Conservation (phyloP, 2,113 vertebrate species). For the Stictonetta naevosa region DNA sequence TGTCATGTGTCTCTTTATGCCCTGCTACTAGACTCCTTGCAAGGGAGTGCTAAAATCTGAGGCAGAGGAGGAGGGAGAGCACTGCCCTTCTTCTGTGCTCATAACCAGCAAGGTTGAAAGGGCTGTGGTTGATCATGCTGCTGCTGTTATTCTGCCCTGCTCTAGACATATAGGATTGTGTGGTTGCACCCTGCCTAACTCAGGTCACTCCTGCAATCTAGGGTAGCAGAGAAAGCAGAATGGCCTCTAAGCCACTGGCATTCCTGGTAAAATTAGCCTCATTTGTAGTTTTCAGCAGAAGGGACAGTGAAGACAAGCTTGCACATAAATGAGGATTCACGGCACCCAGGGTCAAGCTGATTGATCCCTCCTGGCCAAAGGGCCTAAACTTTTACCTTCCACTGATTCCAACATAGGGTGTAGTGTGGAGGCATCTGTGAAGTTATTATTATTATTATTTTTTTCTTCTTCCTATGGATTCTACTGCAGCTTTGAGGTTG, state of each 20-base stretch:
- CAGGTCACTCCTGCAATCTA: background rate
- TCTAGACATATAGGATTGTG: background rate
- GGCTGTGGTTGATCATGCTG: accelerated
- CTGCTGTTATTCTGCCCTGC: accelerated
- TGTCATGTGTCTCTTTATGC: accelerated
- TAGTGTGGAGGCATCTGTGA: background rate
- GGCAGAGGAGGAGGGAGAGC: background rate
- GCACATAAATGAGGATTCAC: background rate
- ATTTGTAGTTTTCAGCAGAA: background rate
- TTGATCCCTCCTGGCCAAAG: background rate
- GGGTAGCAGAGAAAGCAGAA: background rate
- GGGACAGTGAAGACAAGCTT: background rate
- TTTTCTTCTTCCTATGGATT: background rate
- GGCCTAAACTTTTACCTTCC: background rate
- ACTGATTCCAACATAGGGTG: background rate
- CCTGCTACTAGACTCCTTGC: background rate
- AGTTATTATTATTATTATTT: too few species aligned
- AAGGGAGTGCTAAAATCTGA: background rate
- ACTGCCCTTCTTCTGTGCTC: background rate
- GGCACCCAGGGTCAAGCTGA: background rate
- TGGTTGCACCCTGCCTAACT: background rate
- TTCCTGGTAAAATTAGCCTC: background rate
- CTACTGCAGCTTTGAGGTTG: background rate
- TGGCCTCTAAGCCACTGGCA: background rate
- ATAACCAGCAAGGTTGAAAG: background rate